Percentiles rank a stretch among this genome's conserved stretches.
Conservation (phyloP, 2,797 vertebrate genomes). For the Chelidonichthys spinosus region DNA sequence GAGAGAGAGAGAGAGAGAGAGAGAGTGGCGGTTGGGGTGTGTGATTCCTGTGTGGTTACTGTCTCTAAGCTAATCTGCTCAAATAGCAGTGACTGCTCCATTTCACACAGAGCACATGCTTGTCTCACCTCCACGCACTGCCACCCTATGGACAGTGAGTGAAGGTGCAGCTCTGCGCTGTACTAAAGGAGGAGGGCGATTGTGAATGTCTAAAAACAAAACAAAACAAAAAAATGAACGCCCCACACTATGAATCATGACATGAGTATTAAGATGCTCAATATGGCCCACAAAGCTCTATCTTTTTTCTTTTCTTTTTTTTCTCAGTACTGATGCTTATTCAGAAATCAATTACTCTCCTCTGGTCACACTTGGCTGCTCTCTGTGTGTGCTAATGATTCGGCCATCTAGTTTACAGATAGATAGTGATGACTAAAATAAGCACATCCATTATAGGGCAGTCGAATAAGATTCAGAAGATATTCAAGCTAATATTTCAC, state of each 20-base stretch:
- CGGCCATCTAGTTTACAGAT: slow-evolving; percentile 67
- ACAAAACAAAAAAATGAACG: slow-evolving; percentile 33
- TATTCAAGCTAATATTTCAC: slow-evolving; percentile 39
- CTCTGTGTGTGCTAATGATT: slow-evolving; percentile 69
- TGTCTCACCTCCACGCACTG: slow-evolving; percentile 77
- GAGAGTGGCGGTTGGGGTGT: slow-evolving; percentile 68
- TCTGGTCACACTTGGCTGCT: slow-evolving; percentile 65
- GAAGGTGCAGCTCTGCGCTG: slow-evolving; percentile 61
- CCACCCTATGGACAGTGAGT: slow-evolving; percentile 80
- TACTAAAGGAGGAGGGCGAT: slow-evolving; percentile 30
- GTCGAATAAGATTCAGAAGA: slow-evolving; percentile 44
- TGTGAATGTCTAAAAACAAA: slow-evolving; percentile 33
- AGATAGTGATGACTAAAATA: slow-evolving; percentile 61
- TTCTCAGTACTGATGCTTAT: slow-evolving; percentile 29
- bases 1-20: slow-evolving; percentile 21
- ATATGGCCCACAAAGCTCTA: slow-evolving; percentile 44
- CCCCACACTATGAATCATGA: slow-evolving; percentile 42
- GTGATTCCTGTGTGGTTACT: slow-evolving; percentile 75
- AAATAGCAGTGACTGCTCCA: slow-evolving; percentile 71
- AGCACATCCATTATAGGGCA: slow-evolving; percentile 59
- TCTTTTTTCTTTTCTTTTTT: not conserved
- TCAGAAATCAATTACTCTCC: slow-evolving; percentile 75
- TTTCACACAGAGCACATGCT: slow-evolving; percentile 70
- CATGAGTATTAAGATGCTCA: slow-evolving; percentile 48
- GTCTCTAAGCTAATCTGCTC: slow-evolving; percentile 70